Evolutionary conservation across 2,888 invertebrate species (phyloP).

Genomic region (Caenorhabditis drosophilae): DNA sequence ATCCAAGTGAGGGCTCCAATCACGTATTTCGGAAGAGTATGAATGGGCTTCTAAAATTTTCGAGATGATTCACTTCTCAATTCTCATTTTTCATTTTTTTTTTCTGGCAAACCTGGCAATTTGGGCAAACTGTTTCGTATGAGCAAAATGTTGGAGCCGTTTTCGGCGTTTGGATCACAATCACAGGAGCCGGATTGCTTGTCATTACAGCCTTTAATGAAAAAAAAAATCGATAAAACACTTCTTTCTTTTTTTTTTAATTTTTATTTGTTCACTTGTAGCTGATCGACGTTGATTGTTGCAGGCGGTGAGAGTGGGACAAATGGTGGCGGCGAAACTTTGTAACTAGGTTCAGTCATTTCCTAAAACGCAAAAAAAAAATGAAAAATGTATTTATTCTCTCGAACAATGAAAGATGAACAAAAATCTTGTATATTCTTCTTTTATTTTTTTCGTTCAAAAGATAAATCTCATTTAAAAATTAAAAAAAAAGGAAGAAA

Average conservation of each 20-base stretch:
- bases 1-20: conserved; percentile 56
- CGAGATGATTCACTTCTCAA: not conserved
- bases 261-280: not conserved
- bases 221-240: not conserved
- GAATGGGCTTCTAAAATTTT: conserved; percentile 48
- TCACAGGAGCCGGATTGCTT: conserved; percentile 11
- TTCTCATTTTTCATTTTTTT: not conserved
- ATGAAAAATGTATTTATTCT: too few relatives aligned
- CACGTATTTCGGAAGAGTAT: conserved; percentile 50
- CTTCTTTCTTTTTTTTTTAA: not conserved
- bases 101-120: conserved; percentile 36
- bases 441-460: too few relatives aligned
- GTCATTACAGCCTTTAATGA: conserved; percentile 14
- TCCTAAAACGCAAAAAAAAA: conserved; percentile 34
- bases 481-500: too few relatives aligned
- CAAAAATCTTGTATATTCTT: too few relatives aligned
- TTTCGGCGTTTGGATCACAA: conserved; percentile 40
- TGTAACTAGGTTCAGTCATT: conserved; percentile 37
- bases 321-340: conserved; percentile 54
- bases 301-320: conserved; percentile 43
- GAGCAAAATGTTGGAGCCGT: conserved; percentile 48
- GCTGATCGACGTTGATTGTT: conserved; percentile 29
- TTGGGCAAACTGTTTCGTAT: conserved; percentile 45
- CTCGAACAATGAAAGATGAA: too few relatives aligned
- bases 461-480: too few relatives aligned